Evolutionary conservation across 2,888 invertebrate genomes (phyloP).

Genomic region (Uropetala carovei): DNA sequence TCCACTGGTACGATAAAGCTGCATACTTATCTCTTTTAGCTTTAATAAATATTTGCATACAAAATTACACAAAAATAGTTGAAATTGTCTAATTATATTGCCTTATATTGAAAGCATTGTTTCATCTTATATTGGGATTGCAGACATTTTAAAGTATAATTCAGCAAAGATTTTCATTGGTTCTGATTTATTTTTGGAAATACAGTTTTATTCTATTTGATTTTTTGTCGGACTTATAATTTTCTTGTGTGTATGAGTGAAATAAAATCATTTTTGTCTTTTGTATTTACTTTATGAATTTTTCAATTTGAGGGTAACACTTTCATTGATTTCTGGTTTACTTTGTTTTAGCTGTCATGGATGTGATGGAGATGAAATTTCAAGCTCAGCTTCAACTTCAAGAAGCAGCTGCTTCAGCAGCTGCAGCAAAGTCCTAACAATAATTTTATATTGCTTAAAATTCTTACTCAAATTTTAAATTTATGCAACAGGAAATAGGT

Average conservation of each 20-base stretch:
- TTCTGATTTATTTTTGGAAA: not conserved
- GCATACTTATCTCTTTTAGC: too few relatives aligned
- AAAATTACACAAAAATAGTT: too few relatives aligned
- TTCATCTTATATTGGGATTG: too few relatives aligned
- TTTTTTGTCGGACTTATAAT: not conserved
- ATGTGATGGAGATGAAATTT: conserved; percentile 86
- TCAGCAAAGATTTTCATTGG: not conserved
- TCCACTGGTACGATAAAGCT: too few relatives aligned
- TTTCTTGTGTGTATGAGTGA: not conserved
- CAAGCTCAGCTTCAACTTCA: conserved; percentile 75
- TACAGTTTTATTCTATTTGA: conserved; percentile 24
- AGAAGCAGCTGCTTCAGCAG: conserved; percentile 68
- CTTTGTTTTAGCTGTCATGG: conserved; percentile 79
- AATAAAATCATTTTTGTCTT: not conserved
- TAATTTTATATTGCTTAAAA: not conserved
- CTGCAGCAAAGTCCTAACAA: conserved; percentile 66
- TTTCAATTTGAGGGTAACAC: not conserved
- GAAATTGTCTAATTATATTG: too few relatives aligned
- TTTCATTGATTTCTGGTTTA: conserved; percentile 21
- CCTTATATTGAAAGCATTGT: too few relatives aligned
- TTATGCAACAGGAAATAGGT: too few relatives aligned
- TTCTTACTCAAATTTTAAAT: too few relatives aligned
- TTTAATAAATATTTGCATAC: too few relatives aligned
- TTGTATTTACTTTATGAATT: not conserved
- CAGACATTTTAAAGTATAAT: too few relatives aligned